Evolutionary conservation across 2,113 vertebrate species (phyloP).

Genomic region (Pelodiscus sinensis): DNA sequence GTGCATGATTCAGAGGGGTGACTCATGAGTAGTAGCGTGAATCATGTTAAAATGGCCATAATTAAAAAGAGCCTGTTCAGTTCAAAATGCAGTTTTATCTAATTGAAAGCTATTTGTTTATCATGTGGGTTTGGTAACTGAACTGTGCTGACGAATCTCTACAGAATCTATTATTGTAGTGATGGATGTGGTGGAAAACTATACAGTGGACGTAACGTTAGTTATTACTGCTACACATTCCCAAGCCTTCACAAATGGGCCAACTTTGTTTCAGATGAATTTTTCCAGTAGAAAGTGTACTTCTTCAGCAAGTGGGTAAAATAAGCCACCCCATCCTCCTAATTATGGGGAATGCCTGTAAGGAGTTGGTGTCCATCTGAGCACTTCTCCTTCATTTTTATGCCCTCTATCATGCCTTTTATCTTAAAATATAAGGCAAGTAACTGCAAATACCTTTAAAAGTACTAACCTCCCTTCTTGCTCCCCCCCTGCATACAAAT

Average conservation of each 20-base stretch:
- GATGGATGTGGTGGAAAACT: slow-evolving; percentile 71
- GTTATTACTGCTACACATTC: neutral
- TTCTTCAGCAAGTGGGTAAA: neutral
- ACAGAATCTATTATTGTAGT: slow-evolving; percentile 31
- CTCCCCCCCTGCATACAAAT: too few relatives aligned
- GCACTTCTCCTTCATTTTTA: neutral
- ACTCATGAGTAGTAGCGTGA: neutral
- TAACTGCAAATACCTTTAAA: neutral
- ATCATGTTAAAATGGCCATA: neutral
- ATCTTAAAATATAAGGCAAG: neutral
- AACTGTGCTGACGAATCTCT: slow-evolving; percentile 36
- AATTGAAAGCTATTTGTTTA: slow-evolving; percentile 2
- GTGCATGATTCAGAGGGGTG: neutral
- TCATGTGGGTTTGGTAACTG: neutral
- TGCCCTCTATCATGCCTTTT: neutral
- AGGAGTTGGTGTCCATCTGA: neutral
- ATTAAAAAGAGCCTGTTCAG: neutral
- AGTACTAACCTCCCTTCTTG: neutral
- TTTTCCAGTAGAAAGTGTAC: neutral
- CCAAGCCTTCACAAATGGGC: neutral
- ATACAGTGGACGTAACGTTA: slow-evolving; percentile 36
- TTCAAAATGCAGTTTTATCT: slow-evolving; percentile 4
- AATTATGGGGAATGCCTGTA: neutral
- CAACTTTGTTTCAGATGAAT: neutral
- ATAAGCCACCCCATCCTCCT: neutral